Conservation (phyloP, 2,797 vertebrate species). For the Salarias fasciatus region DNA sequence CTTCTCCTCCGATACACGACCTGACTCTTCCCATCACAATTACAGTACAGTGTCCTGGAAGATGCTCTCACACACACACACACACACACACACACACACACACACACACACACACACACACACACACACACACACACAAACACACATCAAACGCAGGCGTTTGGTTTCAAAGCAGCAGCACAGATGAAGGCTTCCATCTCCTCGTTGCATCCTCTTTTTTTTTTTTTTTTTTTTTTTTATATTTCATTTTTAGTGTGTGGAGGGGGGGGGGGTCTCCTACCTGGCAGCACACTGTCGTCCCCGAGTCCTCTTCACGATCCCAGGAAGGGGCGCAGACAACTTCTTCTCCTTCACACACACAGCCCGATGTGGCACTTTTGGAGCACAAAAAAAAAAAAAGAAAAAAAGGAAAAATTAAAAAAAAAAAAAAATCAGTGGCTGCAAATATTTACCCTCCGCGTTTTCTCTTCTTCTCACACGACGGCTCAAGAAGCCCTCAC, state of each 20-base stretch:
- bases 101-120: slow-evolving; percentile 23
- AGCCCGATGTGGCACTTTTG: slow-evolving; percentile 58
- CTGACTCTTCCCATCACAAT: slow-evolving; percentile 46
- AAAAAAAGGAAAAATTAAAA: slow-evolving; percentile 6
- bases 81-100: slow-evolving; percentile 8
- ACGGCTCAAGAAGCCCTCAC: slow-evolving; percentile 68
- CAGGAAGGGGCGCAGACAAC: slow-evolving; percentile 47
- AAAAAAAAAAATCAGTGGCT: slow-evolving; percentile 36
- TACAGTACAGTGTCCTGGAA: slow-evolving; percentile 40
- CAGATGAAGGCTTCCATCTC: slow-evolving; percentile 21
- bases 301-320: slow-evolving; percentile 73
- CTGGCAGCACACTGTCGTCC: slow-evolving; percentile 72
- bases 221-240: not conserved
- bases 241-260: not conserved
- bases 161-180: slow-evolving; percentile 33
- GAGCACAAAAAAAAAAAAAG: slow-evolving; percentile 30
- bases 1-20: not conserved
- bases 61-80: slow-evolving; percentile 17
- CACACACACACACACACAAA: slow-evolving; percentile 7
- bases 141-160: slow-evolving; percentile 9
- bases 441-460: slow-evolving; percentile 51
- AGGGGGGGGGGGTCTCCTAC: slow-evolving; percentile 54
- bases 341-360: slow-evolving; percentile 36
- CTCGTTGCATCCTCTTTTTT: slow-evolving; percentile 1
- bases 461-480: slow-evolving; percentile 34